Conservation (phyloP, 1,140 invertebrate species). For the Nixonia krombeini region DNA sequence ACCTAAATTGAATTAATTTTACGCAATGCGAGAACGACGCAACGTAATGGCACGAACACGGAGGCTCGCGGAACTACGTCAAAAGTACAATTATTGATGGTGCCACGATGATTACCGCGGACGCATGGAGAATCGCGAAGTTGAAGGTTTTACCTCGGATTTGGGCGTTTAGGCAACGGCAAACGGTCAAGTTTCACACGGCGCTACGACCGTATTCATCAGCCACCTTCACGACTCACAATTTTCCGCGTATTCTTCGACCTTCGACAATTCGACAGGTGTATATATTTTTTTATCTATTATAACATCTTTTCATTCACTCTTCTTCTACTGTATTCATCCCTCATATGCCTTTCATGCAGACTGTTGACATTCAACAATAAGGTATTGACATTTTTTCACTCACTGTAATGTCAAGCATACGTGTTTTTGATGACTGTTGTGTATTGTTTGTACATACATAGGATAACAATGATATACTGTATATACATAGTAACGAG, state of each 20-base stretch:
- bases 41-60: slow-evolving; percentile 52
- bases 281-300: slow-evolving; percentile 37
- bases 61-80: slow-evolving; percentile 18
- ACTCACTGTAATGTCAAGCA: too few species aligned
- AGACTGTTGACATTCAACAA: too few species aligned
- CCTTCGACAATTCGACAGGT: slow-evolving; percentile 58
- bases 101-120: slow-evolving; percentile 55
- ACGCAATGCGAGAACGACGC: slow-evolving; percentile 61
- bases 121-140: slow-evolving; percentile 56
- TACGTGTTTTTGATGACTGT: too few species aligned
- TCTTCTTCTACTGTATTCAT: not conserved
- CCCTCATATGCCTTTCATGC: too few species aligned
- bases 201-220: slow-evolving; percentile 55
- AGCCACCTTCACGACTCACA: slow-evolving; percentile 37
- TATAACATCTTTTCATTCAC: slow-evolving; percentile 16
- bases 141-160: slow-evolving; percentile 57
- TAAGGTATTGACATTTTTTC: too few species aligned
- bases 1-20: slow-evolving; percentile 71
- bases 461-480: too few species aligned
- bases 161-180: slow-evolving; percentile 48
- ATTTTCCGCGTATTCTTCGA: slow-evolving; percentile 45
- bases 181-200: slow-evolving; percentile 46
- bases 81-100: slow-evolving; percentile 15
- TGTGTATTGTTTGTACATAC: too few species aligned
- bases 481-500: too few species aligned